Evolutionary conservation across 1,140 invertebrate genomes (phyloP), one percentile per base, ranked within the genome.

Genomic region (Notospermus geniculatus): DNA sequence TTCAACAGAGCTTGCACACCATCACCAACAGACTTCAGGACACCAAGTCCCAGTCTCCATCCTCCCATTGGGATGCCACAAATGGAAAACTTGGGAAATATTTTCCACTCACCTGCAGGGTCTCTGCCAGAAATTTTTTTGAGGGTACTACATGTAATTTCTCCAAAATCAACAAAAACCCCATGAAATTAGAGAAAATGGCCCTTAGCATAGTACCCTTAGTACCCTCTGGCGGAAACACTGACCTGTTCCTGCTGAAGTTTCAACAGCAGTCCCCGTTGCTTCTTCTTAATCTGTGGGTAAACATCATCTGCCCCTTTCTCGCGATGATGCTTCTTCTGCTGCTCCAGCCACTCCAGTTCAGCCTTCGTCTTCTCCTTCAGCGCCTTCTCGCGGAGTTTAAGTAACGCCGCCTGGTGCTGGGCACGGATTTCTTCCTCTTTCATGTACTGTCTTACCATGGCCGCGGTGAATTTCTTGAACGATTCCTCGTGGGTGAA

Each of bases 351-450:
- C 61, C 85, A 77, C 46, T 83, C 80, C 13, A 85, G 77, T 62
- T 87, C 82, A 52, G 85, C 85, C 67, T 83, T 84, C 1, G 85
- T 85, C 60, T 85, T 84, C 73, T 87, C 85, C 32, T 84, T 81
- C 53, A 87, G 71, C 0, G 84, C 85, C 69, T 84, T 85, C 66
- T 85, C 84, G 19, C 82, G 78, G 25, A 84, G 78, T 62, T 83
- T 83, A 22, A 86, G 79, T 9, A 85, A 62, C 67, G 84, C 80
- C 64, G 84, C 76, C 64, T 85, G 80, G 63, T 80, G 77, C 50
- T 81, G 73, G 13, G 75, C 69, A 29, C 78, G 60, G n/a, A 76
- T 53, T 54, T 78, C 76, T 59, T 82, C 79, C 60, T 81, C 79
- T 43, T 71, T 72, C 77, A 80, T 78, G 59, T 80, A 76, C 65